Evolutionary conservation across 2,797 vertebrate species (phyloP), one percentile per base, ranked within the genome.

Genomic region (Acrossocheilus wenchowensis): DNA sequence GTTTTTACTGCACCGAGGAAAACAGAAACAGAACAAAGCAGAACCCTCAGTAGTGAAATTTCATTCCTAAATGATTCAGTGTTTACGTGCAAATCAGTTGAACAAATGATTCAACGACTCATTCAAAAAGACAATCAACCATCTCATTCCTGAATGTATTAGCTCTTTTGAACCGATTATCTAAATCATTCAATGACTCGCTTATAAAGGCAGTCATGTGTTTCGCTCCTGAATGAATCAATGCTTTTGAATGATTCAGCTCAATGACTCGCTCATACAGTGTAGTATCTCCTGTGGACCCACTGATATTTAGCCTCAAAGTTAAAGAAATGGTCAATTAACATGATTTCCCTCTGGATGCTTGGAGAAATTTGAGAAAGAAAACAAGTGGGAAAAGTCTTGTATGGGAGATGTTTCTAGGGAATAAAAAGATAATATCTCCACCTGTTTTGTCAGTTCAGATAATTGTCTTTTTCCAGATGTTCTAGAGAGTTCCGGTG

Each of bases 391-490:
- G n/a, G 15, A 45, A 26, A 64, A 48, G n/a, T 48, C 2, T 80
- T 45, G 17, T 45, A 19, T 30, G 8, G 26, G 30, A 43, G 14
- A 43, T 79, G 21, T n/a, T 81, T 50, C 66, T 45, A 14, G 64
- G 52, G 52, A n/a, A 87, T 75, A 72, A 23, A 72, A 54, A 57
- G 41, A 78, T 34, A 80, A 50, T 73, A 10, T 36, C 50, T 26
- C 41, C 81, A 87, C 86, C 84, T 86, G 86, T 84, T 88, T 82
- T 11, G 36, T 80, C 10, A 45, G 72, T 87, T 80, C 11, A 71
- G 34, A 82, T 85, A 23, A 82, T 84, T 64, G 78, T 12, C 62
- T 52, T 88, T 87, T 88, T 83, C 81, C 88, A 90, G 84, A 89
- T 89, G 88, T 90, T 87, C 64, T 10, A 39, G 52, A 80, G 34